Evolutionary conservation across 2,113 vertebrate genomes (phyloP).

Genomic region (Acrocephalus arundinaceus): DNA sequence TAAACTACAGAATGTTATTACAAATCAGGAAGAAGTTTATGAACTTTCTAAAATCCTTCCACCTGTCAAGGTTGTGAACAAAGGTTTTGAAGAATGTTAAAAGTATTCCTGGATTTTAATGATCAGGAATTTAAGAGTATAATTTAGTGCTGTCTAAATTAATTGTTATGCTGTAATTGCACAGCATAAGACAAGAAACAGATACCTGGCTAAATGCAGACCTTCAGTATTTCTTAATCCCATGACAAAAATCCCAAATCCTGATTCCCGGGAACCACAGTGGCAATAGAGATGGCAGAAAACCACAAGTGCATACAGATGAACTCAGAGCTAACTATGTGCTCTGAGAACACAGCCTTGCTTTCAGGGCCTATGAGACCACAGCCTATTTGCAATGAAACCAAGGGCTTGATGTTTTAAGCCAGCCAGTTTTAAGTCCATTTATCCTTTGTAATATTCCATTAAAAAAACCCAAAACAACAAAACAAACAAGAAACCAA

Average conservation of each 20-base stretch:
- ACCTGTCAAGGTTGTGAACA: neutral
- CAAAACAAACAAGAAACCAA: neutral
- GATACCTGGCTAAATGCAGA: neutral
- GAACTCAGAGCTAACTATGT: neutral
- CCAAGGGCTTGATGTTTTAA: neutral
- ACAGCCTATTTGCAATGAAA: neutral
- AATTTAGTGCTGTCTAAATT: neutral
- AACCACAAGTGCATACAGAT: neutral
- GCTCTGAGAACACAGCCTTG: neutral
- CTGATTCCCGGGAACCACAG: neutral
- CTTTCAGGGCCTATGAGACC: neutral
- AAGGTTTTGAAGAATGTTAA: neutral
- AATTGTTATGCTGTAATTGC: neutral
- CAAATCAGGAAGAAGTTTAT: conserved; percentile 32
- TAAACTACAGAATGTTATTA: conserved; percentile 20
- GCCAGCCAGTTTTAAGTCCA: neutral
- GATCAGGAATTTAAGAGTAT: neutral
- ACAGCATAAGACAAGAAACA: neutral
- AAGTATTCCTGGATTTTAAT: conserved; percentile 33
- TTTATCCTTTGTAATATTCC: neutral
- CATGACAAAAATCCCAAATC: neutral
- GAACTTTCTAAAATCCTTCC: conserved; percentile 41
- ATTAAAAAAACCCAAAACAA: too few species aligned
- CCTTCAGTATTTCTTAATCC: conserved; percentile 1
- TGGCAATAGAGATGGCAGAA: neutral